Percentiles rank a stretch among this genome's conserved stretches.
phyloP scores from a whole-genome alignment of 2,888 invertebrate genomes.

The Cryptus armator region DNA sequence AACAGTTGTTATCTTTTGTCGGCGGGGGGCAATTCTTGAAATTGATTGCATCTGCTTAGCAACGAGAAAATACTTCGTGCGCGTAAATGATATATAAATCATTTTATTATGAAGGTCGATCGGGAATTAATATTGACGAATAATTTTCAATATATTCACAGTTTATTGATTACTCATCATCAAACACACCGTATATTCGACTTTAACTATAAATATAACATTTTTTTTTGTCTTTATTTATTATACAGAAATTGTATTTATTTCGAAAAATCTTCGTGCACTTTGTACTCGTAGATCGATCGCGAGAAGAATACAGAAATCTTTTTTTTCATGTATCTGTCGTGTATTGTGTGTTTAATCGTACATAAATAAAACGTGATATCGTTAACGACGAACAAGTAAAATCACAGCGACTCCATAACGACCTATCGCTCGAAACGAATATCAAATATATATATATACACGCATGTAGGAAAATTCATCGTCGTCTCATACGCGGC shows the following conservation, averaged over 20 bases:
- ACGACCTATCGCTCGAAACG: too few relatives aligned
- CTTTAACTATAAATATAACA: constrained; percentile 33
- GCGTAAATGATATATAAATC: background rate
- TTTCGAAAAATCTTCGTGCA: background rate
- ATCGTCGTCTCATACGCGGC: background rate
- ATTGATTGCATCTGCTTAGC: background rate
- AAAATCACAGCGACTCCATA: background rate
- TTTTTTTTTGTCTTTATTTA: constrained; percentile 9
- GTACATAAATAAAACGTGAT: background rate
- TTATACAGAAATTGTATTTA: constrained; percentile 8
- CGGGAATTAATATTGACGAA: background rate
- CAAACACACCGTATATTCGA: constrained; percentile 3
- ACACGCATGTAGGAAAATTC: background rate
- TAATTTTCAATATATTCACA: constrained; percentile 5
- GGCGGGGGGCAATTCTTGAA: too few relatives aligned
- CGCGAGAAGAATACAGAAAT: background rate
- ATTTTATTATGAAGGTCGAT: background rate
- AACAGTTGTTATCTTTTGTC: background rate
- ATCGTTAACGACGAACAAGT: background rate
- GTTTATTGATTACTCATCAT: constrained; percentile 2
- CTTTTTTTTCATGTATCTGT: background rate
- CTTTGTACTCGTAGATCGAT: constrained; percentile 4
- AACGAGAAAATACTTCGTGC: background rate
- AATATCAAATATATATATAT: background rate
- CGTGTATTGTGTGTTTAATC: background rate